Evolutionary conservation across 1,140 invertebrate genomes (phyloP).

Genomic region (Orius laevigatus): DNA sequence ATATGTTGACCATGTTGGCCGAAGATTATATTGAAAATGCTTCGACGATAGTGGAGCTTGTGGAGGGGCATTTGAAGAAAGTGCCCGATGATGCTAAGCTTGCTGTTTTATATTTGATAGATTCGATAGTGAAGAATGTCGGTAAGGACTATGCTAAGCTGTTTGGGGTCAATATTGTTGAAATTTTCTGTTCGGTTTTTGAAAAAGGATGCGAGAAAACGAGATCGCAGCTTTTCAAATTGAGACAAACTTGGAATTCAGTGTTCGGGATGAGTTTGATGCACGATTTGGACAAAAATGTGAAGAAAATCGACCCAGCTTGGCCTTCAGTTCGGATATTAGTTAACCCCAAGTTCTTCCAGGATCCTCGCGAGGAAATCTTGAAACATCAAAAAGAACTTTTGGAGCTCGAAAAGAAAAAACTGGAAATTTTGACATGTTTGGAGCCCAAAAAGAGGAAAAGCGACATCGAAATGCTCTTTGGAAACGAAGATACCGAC

Average conservation of each 20-base stretch:
- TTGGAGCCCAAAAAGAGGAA: constrained; percentile 42
- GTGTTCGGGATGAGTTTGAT: constrained; percentile 75
- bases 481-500: constrained; percentile 82
- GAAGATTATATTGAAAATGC: constrained; percentile 83
- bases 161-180: constrained; percentile 75
- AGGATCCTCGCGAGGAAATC: constrained; percentile 51
- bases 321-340: constrained; percentile 69
- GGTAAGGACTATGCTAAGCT: constrained; percentile 65
- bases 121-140: constrained; percentile 98
- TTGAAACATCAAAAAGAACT: constrained; percentile 67
- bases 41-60: constrained; percentile 71
- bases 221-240: constrained; percentile 77
- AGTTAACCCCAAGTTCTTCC: constrained; percentile 86
- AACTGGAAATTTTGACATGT: constrained; percentile 65
- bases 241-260: constrained; percentile 87
- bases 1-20: constrained; percentile 90
- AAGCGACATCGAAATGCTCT: constrained; percentile 42
- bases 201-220: constrained; percentile 91
- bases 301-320: constrained; percentile 77
- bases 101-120: constrained; percentile 90
- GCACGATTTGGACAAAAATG: constrained; percentile 80
- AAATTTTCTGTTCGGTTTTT: constrained; percentile 72
- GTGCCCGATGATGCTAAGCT: constrained; percentile 74
- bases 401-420: constrained; percentile 65
- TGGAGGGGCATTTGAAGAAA: constrained; percentile 85